phyloP scores from a whole-genome alignment of 2,797 vertebrate genomes.

The Gambelia wislizenii region DNA sequence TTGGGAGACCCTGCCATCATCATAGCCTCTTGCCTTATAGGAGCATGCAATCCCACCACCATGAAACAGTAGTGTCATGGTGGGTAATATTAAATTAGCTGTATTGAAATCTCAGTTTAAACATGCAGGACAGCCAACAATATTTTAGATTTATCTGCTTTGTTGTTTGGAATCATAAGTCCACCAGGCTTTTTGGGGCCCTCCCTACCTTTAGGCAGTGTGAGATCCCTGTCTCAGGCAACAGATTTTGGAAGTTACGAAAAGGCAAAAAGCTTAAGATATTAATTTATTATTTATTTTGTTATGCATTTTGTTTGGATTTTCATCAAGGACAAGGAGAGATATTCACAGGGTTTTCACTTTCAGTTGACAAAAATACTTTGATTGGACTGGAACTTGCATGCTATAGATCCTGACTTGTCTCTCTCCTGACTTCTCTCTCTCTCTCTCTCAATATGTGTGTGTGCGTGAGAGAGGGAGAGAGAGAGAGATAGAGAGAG shows the following conservation, averaged over 20 bases:
- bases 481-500: background rate
- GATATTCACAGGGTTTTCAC: no score
- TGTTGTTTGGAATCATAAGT: background rate
- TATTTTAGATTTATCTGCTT: background rate
- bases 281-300: background rate
- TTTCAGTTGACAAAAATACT: no score
- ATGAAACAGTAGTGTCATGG: no score
- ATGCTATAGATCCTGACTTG: no score
- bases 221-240: background rate
- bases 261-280: background rate
- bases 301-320: background rate
- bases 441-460: no score
- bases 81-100: background rate
- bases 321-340: background rate
- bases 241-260: background rate
- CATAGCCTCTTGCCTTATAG: no score
- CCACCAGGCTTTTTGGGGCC: background rate
- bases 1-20: no score
- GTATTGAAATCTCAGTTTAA: background rate
- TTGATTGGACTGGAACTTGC: no score
- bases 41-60: no score
- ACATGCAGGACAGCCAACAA: background rate
- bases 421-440: no score
- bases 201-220: background rate
- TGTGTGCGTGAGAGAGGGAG: background rate